Evolutionary conservation across 2,888 invertebrate genomes (phyloP), one percentile per base, ranked within the genome.

Genomic region (Parthenolecanium corni): DNA sequence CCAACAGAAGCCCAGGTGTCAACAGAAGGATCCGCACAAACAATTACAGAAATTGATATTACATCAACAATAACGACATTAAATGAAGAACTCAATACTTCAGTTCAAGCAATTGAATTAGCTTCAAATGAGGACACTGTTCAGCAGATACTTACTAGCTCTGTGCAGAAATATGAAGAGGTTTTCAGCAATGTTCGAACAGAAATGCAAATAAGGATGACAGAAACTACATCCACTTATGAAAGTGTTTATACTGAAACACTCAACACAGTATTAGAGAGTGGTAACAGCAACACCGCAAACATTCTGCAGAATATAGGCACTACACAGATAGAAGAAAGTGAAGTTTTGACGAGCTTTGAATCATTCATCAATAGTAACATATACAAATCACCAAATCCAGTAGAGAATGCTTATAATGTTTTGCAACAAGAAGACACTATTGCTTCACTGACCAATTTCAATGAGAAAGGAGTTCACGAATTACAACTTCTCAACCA

Each of bases 71-170:
- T 31, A 40, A n/a, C 42, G 20, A 42, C 53, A 38, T 16, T 44
- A 44, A 16, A n/a, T 44, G 16, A 44, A 14, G 14, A 44, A 5
- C n/a, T 16, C 14, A 14, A 16, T 44, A 14, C 44, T 6, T 44
- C 44, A n/a, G 44, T 16, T 18, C 44, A 44, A 14, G 44, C 44
- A 42, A 42, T 54, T 20, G 2, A 11, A 16, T 54, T 23, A 18
- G 23, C 42, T 2, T 23, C 40, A 54, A 40, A 54, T 54, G 54
- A 54, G 24, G 23, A 18, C n/a, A 54, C 40, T 36, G 38, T 54
- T 16, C 20, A 42, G 40, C 20, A 54, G 14, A 24, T 24, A 16
- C 40, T 42, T 3, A 24, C 38, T 40, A 24, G 42, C 1, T 23
- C 24, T 42, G 42, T 54, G 1, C 6, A 16, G 11, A 54, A 38